Evolutionary conservation across 1,140 invertebrate species (phyloP).

Genomic region (Lepidostoma basale): DNA sequence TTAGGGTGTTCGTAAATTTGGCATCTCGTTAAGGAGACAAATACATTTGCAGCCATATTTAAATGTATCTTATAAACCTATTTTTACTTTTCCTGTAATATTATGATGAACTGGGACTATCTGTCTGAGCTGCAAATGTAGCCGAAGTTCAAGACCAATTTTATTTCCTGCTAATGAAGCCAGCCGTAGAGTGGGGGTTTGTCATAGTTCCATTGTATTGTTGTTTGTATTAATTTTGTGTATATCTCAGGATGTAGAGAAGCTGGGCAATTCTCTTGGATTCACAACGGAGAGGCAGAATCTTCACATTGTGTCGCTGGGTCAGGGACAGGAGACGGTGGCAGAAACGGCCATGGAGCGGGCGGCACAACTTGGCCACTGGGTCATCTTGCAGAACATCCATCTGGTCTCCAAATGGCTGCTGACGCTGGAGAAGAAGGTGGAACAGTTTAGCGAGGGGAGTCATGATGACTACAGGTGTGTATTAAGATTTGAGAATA

Average conservation of each 20-base stretch:
- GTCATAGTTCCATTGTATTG: slow-evolving; percentile 48
- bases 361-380: slow-evolving; percentile 81
- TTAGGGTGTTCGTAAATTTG: no score
- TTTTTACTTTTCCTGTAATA: no score
- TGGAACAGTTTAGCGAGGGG: slow-evolving; percentile 77
- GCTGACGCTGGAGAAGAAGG: slow-evolving; percentile 85
- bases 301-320: slow-evolving; percentile 92
- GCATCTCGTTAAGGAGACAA: no score
- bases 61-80: no score
- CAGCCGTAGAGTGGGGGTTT: no score
- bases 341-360: slow-evolving; percentile 85
- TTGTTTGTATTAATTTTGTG: no score
- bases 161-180: no score
- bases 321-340: slow-evolving; percentile 92
- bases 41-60: no score
- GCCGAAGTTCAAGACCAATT: no score
- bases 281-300: slow-evolving; percentile 81
- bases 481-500: neutral
- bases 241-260: slow-evolving; percentile 52
- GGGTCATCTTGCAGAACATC: slow-evolving; percentile 92
- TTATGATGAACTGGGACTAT: no score
- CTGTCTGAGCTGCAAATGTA: no score
- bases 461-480: slow-evolving; percentile 73
- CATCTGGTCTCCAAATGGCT: slow-evolving; percentile 92
- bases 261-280: slow-evolving; percentile 68